These are phyloP conservation scores for Heloderma charlesbogerti DNA, from an alignment of 2,113 vertebrate species.

Conservation along the genomic window DNA sequence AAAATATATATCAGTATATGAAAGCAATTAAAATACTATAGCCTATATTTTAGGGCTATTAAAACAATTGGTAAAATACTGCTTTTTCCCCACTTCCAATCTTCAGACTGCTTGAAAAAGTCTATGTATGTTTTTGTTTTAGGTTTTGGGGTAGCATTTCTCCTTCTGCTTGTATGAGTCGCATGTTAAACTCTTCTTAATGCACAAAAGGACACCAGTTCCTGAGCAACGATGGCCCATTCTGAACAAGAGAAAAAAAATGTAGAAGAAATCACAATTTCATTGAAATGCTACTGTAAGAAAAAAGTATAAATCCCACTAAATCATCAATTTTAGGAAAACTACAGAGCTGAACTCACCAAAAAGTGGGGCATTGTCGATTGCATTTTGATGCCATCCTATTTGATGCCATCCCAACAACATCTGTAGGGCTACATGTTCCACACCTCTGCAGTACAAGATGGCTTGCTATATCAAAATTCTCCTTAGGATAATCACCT, in stretches of 20 bases:
- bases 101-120: neutral
- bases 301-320: neutral
- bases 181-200: neutral
- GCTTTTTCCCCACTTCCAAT: neutral
- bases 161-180: neutral
- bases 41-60: conserved; percentile 12
- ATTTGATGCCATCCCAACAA: too few relatives aligned
- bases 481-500: too few relatives aligned
- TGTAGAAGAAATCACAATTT: neutral
- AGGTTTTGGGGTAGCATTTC: neutral
- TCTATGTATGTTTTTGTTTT: neutral
- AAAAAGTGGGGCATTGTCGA: neutral
- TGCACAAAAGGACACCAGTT: neutral
- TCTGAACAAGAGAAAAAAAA: neutral
- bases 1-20: neutral
- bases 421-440: too few relatives aligned
- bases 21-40: neutral
- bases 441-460: too few relatives aligned
- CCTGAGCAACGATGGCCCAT: neutral
- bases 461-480: too few relatives aligned
- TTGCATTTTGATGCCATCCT: neutral
- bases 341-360: neutral
- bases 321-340: neutral
- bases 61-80: conserved; percentile 17
- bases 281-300: neutral